Base-by-base conservation (phyloP, 2,888 invertebrate species). In the Hecatera dysodea region DNA sequence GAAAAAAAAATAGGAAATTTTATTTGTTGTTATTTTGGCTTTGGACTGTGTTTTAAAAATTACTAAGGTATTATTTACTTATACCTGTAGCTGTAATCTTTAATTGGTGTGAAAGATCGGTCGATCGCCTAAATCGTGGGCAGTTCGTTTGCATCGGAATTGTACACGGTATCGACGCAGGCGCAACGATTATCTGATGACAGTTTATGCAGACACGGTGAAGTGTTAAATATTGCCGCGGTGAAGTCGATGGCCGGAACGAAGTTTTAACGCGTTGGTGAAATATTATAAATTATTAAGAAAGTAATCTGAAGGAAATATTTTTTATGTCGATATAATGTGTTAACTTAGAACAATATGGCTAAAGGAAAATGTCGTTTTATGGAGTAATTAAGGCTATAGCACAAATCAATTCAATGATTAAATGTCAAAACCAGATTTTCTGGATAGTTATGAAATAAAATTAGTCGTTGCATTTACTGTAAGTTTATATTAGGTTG, bases 1-100 rank as follows among this genome's bases (percentile, higher is more conserved):
- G 76, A 29, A 63, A 70, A 50, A n/a, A 75, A 70, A 64, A 60
- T 75, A 75, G 70, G n/a, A 55, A 67, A 60, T 56, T 67, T 56
- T 67, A 60, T n/a, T 53, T 50, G 39, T 55, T 7, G 12, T 57
- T 72, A 48, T 52, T 57, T 39, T 57, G 36, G 17, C n/a, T n/a
- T 24, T 24, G 17, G 7, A 24, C 1, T 33, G 17, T 22, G 11
- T 12, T 66, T 66, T 36, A 22, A 27, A 46, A 55, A 63, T 9
- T 39, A 39, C 39, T 44, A 39, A 36, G 27, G 24, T 46, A 53
- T 19, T 64, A 44, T 60, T 59, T 19, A 42, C 4, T 24, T 24
- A 42, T 42, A 46, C 22, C 48, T 48, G 27, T 60, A 63, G 44
- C 48, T 65, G 50, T 33, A 24, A 24, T 27, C 52, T 42, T 53